Evolutionary conservation across 1,140 invertebrate genomes (phyloP), one percentile per base, ranked within the genome.

Genomic region (Matsumurasca onukii): DNA sequence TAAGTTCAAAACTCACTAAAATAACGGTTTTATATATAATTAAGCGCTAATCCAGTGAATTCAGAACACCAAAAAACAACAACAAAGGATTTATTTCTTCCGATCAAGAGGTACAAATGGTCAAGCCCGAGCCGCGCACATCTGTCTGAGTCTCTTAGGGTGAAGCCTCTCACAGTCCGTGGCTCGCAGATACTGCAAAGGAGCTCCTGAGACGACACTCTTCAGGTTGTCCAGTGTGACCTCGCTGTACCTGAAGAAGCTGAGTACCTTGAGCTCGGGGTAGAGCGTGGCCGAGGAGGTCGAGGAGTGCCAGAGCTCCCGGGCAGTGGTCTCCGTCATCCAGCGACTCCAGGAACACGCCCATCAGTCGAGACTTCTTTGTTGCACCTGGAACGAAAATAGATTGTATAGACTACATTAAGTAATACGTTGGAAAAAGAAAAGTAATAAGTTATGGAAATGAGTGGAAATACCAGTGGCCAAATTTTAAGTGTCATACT

Each of bases 341-440:
- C 76, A 31, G 76, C 1, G 74, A 76, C 61, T 77, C 76, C 2
- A 77, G 55, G 34, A 75, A 76, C 1, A 77, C 5, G 1, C 74
- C 74, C 45, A 72, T 69, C 12, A 77, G 57, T 9, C 57, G 49
- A n/a, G 59, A 71, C 13, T 39, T 66, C 20, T 57, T 48, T 20
- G 61, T 55, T 9, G 61, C 27, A 30, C 61, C 71, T 71, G 57
- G 0, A 62, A 61, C 3, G 49, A 24, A 52, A 52, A n/a, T n/a
- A n/a, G n/a, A n/a, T n/a, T n/a, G n/a, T n/a, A n/a, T n/a, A n/a
- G n/a, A n/a, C n/a, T n/a, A n/a, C n/a, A n/a, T n/a, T n/a, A n/a
- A n/a, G n/a, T n/a, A n/a, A n/a, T n/a, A n/a, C n/a, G n/a, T n/a
- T n/a, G n/a, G n/a, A n/a, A n/a, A n/a, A n/a, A n/a, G n/a, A n/a